Conservation (phyloP, 2,888 invertebrate genomes). For the Tupiocoris notatus region DNA sequence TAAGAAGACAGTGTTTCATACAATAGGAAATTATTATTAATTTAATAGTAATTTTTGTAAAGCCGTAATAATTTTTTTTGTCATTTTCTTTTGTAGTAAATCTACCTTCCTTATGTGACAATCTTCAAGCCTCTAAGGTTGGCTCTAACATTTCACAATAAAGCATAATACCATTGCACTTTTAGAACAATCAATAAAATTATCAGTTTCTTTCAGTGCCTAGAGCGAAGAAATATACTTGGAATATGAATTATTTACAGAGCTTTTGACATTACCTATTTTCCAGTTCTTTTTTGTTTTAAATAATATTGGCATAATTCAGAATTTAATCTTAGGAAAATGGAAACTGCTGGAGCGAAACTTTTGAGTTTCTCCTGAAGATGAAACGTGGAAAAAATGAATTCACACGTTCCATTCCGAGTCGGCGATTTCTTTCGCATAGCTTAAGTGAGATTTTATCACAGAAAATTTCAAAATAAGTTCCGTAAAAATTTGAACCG, state of each 20-base stretch:
- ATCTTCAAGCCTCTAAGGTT: not conserved
- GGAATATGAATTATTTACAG: constrained; percentile 18
- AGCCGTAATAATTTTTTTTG: not conserved
- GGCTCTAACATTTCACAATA: constrained; percentile 13
- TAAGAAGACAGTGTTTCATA: not conserved
- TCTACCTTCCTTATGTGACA: not conserved
- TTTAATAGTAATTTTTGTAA: not conserved
- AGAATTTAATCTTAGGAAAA: not conserved
- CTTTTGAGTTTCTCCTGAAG: too few species aligned
- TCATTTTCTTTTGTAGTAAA: not conserved
- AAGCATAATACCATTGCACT: constrained; percentile 37
- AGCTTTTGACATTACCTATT: not conserved
- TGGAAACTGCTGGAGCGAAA: too few species aligned
- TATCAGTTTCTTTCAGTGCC: not conserved
- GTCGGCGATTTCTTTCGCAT: too few species aligned
- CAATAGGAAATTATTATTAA: not conserved
- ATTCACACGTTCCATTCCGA: too few species aligned
- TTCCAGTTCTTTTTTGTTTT: not conserved
- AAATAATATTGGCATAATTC: not conserved
- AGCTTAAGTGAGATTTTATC: too few species aligned
- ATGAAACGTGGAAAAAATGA: too few species aligned
- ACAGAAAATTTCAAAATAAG: too few species aligned
- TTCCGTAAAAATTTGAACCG: too few species aligned
- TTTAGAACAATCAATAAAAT: constrained; percentile 13
- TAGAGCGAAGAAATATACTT: not conserved